Evolutionary conservation across 1,140 invertebrate genomes (phyloP), one percentile per base, ranked within the genome.

Genomic region (Oscheius sp.): DNA sequence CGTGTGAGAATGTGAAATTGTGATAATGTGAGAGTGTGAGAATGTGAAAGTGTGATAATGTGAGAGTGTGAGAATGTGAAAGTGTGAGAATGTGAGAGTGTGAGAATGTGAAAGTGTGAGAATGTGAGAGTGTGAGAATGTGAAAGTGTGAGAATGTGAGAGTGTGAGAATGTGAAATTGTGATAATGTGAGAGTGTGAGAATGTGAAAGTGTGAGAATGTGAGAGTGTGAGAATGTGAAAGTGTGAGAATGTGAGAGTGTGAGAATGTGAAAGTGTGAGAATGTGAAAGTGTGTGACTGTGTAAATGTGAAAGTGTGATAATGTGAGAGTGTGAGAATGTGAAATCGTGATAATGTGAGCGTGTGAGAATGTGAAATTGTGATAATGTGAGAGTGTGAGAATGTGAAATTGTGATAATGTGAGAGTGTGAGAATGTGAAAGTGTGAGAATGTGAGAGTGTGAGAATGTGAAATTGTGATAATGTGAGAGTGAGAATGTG

Each of bases 301-400:
- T n/a, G n/a, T n/a, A n/a, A n/a, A n/a, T n/a, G n/a, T n/a, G n/a
- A n/a, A n/a, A n/a, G n/a, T n/a, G n/a, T n/a, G n/a, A n/a, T n/a
- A n/a, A n/a, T n/a, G n/a, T n/a, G n/a, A n/a, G n/a, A n/a, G n/a
- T 63, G 61, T 32, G 26, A 26, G 61, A 63, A 23, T 63, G 29
- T 31, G 34, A 32, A 26, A 32, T 10, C 29, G 20, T 0, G 4
- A 2, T 10, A 26, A n/a, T 7, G 18, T n/a, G 13, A 18, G 13
- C 32, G 49, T 34, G 61, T n/a, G 38, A 42, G 38, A 42, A n/a
- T n/a, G 38, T 10, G 38, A n/a, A n/a, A 7, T 7, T 42, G 38
- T n/a, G n/a, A 42, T 7, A 7, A n/a, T 10, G 38, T 10, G n/a
- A 7, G 26, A 61, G 28, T 15, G 4, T 7, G 3, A 2, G n/a